Evolutionary conservation across 2,888 invertebrate species (phyloP).

Genomic region (Patella depressa): DNA sequence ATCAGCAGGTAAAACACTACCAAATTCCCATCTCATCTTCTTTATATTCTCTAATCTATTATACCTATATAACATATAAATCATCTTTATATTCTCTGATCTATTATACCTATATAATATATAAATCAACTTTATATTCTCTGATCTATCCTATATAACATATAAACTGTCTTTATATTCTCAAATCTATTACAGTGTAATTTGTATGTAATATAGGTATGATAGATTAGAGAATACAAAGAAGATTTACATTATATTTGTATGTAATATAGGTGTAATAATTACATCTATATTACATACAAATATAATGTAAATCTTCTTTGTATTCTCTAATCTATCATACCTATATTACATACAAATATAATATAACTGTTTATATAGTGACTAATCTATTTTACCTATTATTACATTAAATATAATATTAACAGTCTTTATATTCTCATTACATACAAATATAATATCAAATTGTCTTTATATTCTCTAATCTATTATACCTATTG

Average conservation of each 20-base stretch:
- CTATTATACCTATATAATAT: too few species aligned
- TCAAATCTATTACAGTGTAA: too few species aligned
- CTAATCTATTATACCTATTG: slow-evolving; percentile 81
- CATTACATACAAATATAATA: too few species aligned
- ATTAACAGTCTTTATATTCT: neutral
- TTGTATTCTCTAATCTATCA: slow-evolving; percentile 84
- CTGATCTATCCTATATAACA: slow-evolving; percentile 79
- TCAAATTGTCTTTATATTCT: slow-evolving; percentile 81
- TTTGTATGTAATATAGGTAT: too few species aligned
- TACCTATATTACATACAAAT: too few species aligned
- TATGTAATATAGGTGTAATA: too few species aligned
- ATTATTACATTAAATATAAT: slow-evolving; percentile 1
- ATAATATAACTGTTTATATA: too few species aligned
- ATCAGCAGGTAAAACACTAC: slow-evolving; percentile 89
- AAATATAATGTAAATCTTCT: slow-evolving; percentile 75
- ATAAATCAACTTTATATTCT: slow-evolving; percentile 82
- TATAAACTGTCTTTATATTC: neutral
- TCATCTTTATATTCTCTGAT: too few species aligned
- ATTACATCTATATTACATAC: too few species aligned
- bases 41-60: slow-evolving; percentile 85
- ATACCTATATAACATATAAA: slow-evolving; percentile 73
- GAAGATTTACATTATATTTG: slow-evolving; percentile 74
- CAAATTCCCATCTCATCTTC: slow-evolving; percentile 95
- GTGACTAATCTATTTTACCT: slow-evolving; percentile 84
- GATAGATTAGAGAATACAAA: slow-evolving; percentile 85